phyloP scores from a whole-genome alignment of 2,797 vertebrate species.

The Melanotaenia parkinsoni region DNA sequence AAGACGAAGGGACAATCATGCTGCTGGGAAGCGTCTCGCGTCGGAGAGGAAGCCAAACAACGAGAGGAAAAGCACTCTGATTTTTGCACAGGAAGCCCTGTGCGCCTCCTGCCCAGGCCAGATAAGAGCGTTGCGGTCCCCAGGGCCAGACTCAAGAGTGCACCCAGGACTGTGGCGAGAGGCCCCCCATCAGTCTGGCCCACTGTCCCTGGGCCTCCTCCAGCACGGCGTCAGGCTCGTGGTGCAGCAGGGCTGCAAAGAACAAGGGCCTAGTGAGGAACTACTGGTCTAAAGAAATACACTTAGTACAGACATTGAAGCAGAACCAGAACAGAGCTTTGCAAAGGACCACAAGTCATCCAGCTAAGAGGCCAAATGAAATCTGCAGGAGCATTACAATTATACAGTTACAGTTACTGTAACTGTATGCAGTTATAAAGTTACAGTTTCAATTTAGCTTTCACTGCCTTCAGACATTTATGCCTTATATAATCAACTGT shows the following conservation, averaged over 20 bases:
- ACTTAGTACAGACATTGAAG: constrained; percentile 56
- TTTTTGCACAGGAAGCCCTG: constrained; percentile 99
- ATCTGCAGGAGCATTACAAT: constrained; percentile 41
- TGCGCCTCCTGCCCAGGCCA: constrained; percentile 96
- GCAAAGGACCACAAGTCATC: constrained; percentile 37
- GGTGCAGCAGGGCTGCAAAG: constrained; percentile 88
- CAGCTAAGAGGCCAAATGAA: constrained; percentile 40
- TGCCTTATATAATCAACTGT: not conserved
- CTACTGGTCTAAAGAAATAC: constrained; percentile 66
- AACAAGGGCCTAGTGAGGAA: constrained; percentile 85
- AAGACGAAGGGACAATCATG: constrained; percentile 99
- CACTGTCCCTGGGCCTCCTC: constrained; percentile 85
- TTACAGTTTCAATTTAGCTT: not conserved
- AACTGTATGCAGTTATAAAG: not conserved
- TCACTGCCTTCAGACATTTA: not conserved
- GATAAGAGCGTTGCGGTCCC: constrained; percentile 97
- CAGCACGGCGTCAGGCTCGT: constrained; percentile 87
- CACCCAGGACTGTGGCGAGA: constrained; percentile 82
- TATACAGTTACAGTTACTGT: not conserved
- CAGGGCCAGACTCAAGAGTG: constrained; percentile 92
- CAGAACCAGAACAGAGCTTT: constrained; percentile 74
- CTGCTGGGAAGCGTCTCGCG: constrained; percentile 99
- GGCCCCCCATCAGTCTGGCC: constrained; percentile 89
- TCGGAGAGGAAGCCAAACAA: constrained; percentile 99
- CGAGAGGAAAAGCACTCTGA: constrained; percentile 99